A percentile compares a stretch with the other conserved stretches of the same genome.
Conservation (phyloP, 2,888 invertebrate genomes). For the Loripinus fragilis region DNA sequence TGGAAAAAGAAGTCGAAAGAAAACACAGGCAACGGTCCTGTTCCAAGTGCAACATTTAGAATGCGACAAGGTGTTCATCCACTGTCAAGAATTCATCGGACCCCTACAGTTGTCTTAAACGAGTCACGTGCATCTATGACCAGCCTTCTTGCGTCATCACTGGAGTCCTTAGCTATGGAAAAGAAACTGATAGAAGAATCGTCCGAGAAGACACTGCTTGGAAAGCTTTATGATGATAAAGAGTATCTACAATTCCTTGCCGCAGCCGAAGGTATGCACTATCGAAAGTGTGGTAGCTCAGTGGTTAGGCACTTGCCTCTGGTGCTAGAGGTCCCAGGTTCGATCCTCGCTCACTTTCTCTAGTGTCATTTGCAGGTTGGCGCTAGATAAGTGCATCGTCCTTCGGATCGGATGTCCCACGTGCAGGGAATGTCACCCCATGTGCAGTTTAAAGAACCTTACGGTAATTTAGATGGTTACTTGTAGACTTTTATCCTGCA, state of each 20-base stretch:
- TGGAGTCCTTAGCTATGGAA: slow-evolving; percentile 50
- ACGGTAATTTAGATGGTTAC: no score
- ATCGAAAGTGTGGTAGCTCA: no score
- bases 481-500: no score
- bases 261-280: slow-evolving; percentile 45
- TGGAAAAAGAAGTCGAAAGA: slow-evolving; percentile 55
- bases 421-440: no score
- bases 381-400: no score
- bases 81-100: slow-evolving; percentile 56
- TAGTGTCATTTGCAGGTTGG: no score
- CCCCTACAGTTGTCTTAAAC: slow-evolving; percentile 50
- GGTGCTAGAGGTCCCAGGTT: no score
- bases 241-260: slow-evolving; percentile 90
- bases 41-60: slow-evolving; percentile 64
- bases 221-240: slow-evolving; percentile 90
- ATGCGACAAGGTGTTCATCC: slow-evolving; percentile 54
- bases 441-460: no score
- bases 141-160: slow-evolving; percentile 46
- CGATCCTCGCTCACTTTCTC: no score
- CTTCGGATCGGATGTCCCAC: no score
- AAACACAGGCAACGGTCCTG: slow-evolving; percentile 25
- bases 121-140: slow-evolving; percentile 51
- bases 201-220: slow-evolving; percentile 86
- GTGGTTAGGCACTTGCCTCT: no score
- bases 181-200: slow-evolving; percentile 63